Percentiles rank a stretch among this genome's conserved stretches.
These are phyloP conservation scores for Clarias platycephalus DNA, from an alignment of 2,797 vertebrate genomes.

Conservation along the genomic window DNA sequence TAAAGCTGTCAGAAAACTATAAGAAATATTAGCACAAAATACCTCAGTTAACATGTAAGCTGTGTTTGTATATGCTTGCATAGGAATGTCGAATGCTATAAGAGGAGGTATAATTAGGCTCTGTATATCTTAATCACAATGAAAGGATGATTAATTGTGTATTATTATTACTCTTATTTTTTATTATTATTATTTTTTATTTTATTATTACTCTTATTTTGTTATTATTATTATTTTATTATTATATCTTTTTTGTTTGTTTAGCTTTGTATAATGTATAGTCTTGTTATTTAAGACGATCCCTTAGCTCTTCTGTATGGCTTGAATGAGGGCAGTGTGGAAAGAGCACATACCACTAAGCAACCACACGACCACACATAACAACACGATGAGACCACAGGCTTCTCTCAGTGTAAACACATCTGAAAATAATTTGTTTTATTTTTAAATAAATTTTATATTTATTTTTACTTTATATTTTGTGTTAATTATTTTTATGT, in stretches of 20 bases:
- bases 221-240: too few relatives aligned
- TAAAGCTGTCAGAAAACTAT: neutral
- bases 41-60: neutral
- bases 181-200: too few relatives aligned
- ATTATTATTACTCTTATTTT: too few relatives aligned
- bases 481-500: too few relatives aligned
- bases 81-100: neutral
- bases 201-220: too few relatives aligned
- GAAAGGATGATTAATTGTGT: neutral
- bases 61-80: neutral
- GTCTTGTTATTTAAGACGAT: neutral
- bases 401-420: conserved; percentile 41
- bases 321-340: conserved; percentile 4
- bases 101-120: neutral
- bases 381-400: conserved; percentile 21
- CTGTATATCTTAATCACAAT: neutral
- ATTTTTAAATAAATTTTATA: too few relatives aligned
- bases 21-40: neutral
- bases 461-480: too few relatives aligned
- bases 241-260: neutral
- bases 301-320: neutral
- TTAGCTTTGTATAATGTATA: neutral
- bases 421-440: too few relatives aligned
- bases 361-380: conserved; percentile 26
- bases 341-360: conserved; percentile 5